These are phyloP conservation scores for Mythimna loreyi DNA, from an alignment of 2,888 invertebrate species.

Conservation along the genomic window DNA sequence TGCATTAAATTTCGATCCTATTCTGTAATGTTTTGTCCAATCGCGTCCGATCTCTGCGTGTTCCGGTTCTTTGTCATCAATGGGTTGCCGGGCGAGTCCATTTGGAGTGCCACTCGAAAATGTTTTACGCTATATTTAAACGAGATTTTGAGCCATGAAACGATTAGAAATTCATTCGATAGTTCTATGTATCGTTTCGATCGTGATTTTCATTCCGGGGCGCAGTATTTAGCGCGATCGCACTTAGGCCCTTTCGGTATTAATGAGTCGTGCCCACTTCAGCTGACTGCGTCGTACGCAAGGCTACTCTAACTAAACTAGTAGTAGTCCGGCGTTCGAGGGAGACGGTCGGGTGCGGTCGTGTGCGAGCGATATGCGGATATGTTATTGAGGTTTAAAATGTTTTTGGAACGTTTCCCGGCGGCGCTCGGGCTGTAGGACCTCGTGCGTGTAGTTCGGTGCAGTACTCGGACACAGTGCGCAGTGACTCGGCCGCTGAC, in stretches of 20 bases:
- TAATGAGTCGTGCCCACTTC: conserved; percentile 87
- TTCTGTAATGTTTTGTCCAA: conserved; percentile 91
- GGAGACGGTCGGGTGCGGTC: conserved; percentile 77
- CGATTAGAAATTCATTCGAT: conserved; percentile 50
- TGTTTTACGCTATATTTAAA: conserved; percentile 80
- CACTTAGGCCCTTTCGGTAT: conserved; percentile 83
- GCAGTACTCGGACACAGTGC: conserved; percentile 34
- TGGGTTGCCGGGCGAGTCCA: conserved; percentile 92
- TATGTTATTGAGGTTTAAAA: conserved; percentile 82
- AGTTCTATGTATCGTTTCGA: conserved; percentile 52
- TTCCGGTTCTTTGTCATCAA: conserved; percentile 94
- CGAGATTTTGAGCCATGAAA: conserved; percentile 65
- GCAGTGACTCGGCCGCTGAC: conserved; percentile 71
- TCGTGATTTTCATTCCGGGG: conserved; percentile 56
- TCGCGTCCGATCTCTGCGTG: conserved; percentile 91
- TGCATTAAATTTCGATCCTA: conserved; percentile 90
- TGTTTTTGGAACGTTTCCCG: conserved; percentile 84
- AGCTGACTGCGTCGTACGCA: conserved; percentile 91
- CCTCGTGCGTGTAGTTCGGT: conserved; percentile 57
- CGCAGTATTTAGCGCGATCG: conserved; percentile 77
- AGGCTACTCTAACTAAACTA: conserved; percentile 85
- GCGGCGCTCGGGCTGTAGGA: conserved; percentile 73
- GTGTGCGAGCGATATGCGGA: conserved; percentile 78
- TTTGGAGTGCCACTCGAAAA: conserved; percentile 79
- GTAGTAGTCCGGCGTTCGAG: conserved; percentile 86